Evolutionary conservation across 2,113 vertebrate genomes (phyloP).

Genomic region (Hemichromis elongatus): DNA sequence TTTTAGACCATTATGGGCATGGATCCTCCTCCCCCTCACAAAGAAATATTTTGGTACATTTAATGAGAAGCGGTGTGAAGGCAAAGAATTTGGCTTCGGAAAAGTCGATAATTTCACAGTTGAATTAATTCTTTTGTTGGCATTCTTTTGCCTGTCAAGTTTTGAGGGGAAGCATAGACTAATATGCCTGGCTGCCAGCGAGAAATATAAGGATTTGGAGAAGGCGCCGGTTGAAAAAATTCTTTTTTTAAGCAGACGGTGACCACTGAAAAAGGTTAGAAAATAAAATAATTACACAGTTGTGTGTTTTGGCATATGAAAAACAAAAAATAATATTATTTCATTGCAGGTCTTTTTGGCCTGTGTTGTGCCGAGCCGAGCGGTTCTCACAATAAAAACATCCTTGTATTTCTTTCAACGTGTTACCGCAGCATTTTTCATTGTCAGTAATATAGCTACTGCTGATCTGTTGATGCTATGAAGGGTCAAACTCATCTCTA

Average conservation of each 20-base stretch:
- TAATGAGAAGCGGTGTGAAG: constrained; percentile 24
- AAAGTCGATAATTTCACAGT: constrained; percentile 38
- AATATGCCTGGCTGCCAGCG: constrained; percentile 20
- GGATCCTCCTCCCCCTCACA: background rate
- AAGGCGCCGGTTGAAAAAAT: background rate
- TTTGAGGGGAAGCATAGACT: constrained; percentile 10
- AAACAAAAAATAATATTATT: background rate
- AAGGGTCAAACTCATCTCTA: background rate
- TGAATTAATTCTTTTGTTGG: constrained; percentile 12
- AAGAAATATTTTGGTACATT: constrained; percentile 3
- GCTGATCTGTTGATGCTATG: background rate
- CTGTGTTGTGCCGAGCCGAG: background rate
- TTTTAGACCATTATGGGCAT: background rate
- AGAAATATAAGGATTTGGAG: constrained; percentile 19
- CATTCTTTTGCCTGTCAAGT: constrained; percentile 27
- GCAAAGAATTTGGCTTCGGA: constrained; percentile 14
- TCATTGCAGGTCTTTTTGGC: background rate
- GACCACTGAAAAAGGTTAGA: background rate
- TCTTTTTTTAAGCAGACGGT: background rate
- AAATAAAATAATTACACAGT: background rate
- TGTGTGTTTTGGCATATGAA: background rate
- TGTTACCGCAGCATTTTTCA: background rate
- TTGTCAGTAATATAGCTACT: background rate
- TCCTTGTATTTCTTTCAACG: background rate
- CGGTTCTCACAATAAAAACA: background rate